Evolutionary conservation across 2,888 invertebrate genomes (phyloP), one percentile per base, ranked within the genome.

Genomic region (Hypselothyrea guttata): DNA sequence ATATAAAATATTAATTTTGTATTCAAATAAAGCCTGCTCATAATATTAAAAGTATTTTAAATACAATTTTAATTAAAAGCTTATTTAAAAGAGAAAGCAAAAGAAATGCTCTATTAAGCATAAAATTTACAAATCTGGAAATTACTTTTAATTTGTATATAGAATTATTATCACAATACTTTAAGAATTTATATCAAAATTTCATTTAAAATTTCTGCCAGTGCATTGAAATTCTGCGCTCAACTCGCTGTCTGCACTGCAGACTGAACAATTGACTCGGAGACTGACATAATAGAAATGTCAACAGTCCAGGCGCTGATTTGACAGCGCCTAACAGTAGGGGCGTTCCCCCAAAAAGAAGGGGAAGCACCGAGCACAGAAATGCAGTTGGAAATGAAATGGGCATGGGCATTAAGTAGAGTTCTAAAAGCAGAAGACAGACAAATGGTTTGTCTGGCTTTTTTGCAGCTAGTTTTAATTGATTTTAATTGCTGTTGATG

Each of bases 241-340:
- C 3, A 31, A 31, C 31, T 8, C 30, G 15, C 31, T 44, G 40
- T 33, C 30, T 30, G 70, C 41, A 67, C 46, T 49, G 40, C 45
- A 41, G 22, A 22, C 15, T 40, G 28, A 48, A 35, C 59, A 70
- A 69, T 68, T 78, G 76, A 72, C 78, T 83, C 70, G 85, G 68
- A 83, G 84, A 86, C 86, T 86, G 86, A 87, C 87, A 82, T 87
- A 86, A 85, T 82, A 71, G 77, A 85, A 77, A 84, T 85, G 86
- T 87, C 86, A 84, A 81, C 61, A 48, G 56, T 67, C 51, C 58
- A 65, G 71, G 60, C 81, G 55, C 65, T 67, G 69, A 79, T 84
- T 85, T 79, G 74, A 70, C 76, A 82, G 75, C 60, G 48, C n/a
- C 27, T 31, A 56, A 54, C 28, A 22, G 16, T 33, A 45, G 35